Evolutionary conservation across 2,888 invertebrate species (phyloP), one percentile per base, ranked within the genome.

Genomic region (Thecocarcelia acutangulata): DNA sequence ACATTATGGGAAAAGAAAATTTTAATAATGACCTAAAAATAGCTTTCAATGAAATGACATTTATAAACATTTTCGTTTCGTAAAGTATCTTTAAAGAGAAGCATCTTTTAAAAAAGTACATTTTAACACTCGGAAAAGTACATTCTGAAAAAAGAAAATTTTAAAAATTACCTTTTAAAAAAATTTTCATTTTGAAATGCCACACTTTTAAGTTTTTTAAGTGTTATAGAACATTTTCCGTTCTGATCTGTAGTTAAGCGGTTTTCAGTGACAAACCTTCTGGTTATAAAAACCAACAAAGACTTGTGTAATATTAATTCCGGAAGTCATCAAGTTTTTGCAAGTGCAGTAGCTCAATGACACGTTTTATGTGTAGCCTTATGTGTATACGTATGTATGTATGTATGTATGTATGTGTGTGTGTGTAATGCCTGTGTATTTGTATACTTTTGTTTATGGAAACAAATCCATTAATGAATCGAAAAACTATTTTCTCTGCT

Each of bases 261-360:
- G 63, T 63, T 24, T 24, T 2, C 24, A 74, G 54, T 64, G 54
- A 54, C 46, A 56, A 24, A 24, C 24, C 46, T 46, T 46, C 52
- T 63, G 44, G 44, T 63, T 19, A 59, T 37, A 40, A 37, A 37
- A 46, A 56, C 46, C 56, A 56, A 24, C 24, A 46, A 24, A n/a
- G n/a, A n/a, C n/a, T n/a, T 17, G 48, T 68, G 48, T 64, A 68
- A 52, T 59, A 68, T 68, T 68, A 68, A 61, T 68, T 68, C 59
- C 52, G 75, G 68, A 68, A 68, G 59, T 68, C 68, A 76, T 68
- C 52, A 68, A 28, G 59, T 68, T 68, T 59, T 68, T 74, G 17
- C n/a, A 19, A 68, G 33, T 68, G 56, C 17, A 17, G 17, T 19
- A 28, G 17, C 28, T 17, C 42, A 44, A 54, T 54, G 37, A 24